Evolutionary conservation across 92 coral and sea anemone genomes (phyloP).

Genomic region (Paramuricea clavata): DNA sequence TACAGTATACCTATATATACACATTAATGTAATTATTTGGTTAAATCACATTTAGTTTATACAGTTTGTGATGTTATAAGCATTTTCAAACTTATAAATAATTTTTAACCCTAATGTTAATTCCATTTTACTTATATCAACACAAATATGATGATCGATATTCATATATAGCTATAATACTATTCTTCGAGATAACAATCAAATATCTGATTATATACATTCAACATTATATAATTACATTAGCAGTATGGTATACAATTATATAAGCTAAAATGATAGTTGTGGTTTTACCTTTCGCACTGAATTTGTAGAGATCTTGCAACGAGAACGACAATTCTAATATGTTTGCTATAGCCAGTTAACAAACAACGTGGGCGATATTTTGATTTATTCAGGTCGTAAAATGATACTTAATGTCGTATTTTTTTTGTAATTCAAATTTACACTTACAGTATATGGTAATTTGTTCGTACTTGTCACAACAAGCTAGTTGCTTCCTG

Average conservation of each 20-base stretch:
- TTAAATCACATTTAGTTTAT: no score
- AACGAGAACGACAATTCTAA: background rate
- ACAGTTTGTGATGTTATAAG: no score
- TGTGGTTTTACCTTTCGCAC: background rate
- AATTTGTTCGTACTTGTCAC: background rate
- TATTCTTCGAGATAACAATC: no score
- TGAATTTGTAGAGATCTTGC: background rate
- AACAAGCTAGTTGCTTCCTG: background rate
- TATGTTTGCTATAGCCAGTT: background rate
- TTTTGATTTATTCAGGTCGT: background rate
- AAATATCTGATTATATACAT: background rate
- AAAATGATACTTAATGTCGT: background rate
- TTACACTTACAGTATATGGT: slow-evolving; percentile 1
- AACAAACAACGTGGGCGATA: slow-evolving; percentile 3
- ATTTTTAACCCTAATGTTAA: no score
- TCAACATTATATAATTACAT: no score
- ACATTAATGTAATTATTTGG: no score
- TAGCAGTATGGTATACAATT: no score
- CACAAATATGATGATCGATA: background rate
- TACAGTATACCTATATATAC: no score
- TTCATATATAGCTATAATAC: background rate
- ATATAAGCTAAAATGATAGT: background rate
- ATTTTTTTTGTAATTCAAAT: slow-evolving; percentile 4
- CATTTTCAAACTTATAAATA: no score
- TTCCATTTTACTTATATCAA: background rate